Percentiles rank a stretch among this genome's conserved stretches.
Conservation (phyloP, 2,113 vertebrate genomes). For the Calidris pugnax region DNA sequence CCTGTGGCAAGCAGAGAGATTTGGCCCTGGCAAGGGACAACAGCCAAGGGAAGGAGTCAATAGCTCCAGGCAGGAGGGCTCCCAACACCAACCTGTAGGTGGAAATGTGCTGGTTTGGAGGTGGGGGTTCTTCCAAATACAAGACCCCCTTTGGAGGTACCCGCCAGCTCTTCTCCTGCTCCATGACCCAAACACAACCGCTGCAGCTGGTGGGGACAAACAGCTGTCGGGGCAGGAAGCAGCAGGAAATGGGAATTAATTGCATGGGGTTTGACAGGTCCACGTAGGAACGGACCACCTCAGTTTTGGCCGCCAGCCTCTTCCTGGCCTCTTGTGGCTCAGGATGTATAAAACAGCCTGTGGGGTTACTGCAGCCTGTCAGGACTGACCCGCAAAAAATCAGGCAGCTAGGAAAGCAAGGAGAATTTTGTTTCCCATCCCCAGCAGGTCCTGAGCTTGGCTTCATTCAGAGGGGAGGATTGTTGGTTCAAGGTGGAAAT, state of each 20-base stretch:
- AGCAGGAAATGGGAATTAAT: not conserved
- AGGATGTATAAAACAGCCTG: not conserved
- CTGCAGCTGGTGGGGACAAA: not conserved
- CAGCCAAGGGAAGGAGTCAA: not conserved
- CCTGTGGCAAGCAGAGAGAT: not conserved
- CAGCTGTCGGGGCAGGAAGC: not conserved
- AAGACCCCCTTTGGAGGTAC: not conserved
- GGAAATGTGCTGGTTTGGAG: not conserved
- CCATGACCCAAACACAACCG: not conserved
- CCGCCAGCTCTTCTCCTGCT: not conserved
- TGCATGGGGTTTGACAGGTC: not conserved
- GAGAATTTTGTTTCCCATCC: not conserved
- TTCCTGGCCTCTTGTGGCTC: not conserved
- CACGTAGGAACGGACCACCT: not conserved
- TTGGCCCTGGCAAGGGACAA: not conserved
- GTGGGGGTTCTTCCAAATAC: not conserved
- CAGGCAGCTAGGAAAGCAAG: not conserved
- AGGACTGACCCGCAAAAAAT: not conserved
- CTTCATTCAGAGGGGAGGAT: not conserved
- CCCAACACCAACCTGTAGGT: not conserved
- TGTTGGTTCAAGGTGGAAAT: not conserved
- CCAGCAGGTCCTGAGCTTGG: not conserved
- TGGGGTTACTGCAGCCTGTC: not conserved
- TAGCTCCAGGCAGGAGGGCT: not conserved
- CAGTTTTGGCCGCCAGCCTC: not conserved